Percentiles rank a stretch among this genome's conserved stretches.
These are phyloP conservation scores for Baryphthengus martii DNA, from an alignment of 2,113 vertebrate species.

Conservation along the genomic window DNA sequence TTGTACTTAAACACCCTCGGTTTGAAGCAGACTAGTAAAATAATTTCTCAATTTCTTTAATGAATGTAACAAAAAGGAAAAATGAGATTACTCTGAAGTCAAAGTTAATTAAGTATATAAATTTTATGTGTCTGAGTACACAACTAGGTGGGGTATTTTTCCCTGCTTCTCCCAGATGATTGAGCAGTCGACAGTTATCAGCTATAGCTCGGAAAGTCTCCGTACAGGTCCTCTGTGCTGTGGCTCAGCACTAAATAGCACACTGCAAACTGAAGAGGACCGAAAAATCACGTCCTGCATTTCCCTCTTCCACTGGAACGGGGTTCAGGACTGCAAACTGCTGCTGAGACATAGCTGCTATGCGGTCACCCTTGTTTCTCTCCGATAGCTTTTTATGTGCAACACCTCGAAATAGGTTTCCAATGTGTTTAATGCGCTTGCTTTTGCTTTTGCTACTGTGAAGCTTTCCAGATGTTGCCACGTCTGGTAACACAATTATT, in stretches of 20 bases:
- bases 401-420: background rate
- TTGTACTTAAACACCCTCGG: background rate
- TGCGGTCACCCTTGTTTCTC: background rate
- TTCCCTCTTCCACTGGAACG: background rate
- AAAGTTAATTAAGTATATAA: background rate
- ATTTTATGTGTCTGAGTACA: background rate
- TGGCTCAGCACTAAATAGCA: background rate
- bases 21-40: conserved; percentile 34
- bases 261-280: background rate
- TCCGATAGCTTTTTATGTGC: background rate
- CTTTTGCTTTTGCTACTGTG: background rate
- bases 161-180: background rate
- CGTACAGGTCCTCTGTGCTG: background rate
- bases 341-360: background rate
- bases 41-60: conserved; percentile 29
- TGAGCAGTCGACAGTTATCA: rapidly evolving
- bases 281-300: rapidly evolving
- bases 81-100: background rate
- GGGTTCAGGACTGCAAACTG: background rate
- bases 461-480: background rate
- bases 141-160: background rate
- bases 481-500: background rate
- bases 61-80: background rate
- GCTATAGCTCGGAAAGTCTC: rapidly evolving
- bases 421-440: rapidly evolving